phyloP scores from a whole-genome alignment of 2,113 vertebrate genomes.

The Heterocephalus glaber region DNA sequence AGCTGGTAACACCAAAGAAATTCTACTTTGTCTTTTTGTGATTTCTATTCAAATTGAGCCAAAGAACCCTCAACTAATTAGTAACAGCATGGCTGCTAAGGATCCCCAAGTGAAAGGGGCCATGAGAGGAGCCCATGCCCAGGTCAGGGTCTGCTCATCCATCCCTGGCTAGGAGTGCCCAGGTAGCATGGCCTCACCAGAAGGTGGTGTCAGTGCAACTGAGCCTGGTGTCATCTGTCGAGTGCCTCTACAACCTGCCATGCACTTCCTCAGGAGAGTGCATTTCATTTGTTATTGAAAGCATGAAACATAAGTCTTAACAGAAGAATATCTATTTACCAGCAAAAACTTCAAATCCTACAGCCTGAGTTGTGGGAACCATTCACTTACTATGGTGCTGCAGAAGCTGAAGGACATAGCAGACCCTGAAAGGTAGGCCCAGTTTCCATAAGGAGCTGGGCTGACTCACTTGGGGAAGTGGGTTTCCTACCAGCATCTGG shows the following conservation, averaged over 20 bases:
- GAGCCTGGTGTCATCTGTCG: not conserved
- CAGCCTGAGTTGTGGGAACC: not conserved
- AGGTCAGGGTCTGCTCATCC: not conserved
- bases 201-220: not conserved
- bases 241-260: not conserved
- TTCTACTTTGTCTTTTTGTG: not conserved
- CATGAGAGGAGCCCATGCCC: not conserved
- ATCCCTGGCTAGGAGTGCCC: not conserved
- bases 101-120: not conserved
- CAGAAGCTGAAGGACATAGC: not conserved
- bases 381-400: not conserved
- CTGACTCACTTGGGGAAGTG: not conserved
- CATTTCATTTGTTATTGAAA: not conserved
- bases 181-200: not conserved
- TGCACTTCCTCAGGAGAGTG: not conserved
- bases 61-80: not conserved
- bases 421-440: not conserved
- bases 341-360: not conserved
- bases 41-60: not conserved
- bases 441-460: not conserved
- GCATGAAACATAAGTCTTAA: not conserved
- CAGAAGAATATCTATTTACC: not conserved
- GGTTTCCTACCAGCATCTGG: not conserved
- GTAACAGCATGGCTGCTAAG: not conserved
- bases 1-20: not conserved